Percentiles rank a stretch among this genome's conserved stretches.
Conservation (phyloP, 35 echinoderm and acorn worm species). For the Nesometra sesokonis region DNA sequence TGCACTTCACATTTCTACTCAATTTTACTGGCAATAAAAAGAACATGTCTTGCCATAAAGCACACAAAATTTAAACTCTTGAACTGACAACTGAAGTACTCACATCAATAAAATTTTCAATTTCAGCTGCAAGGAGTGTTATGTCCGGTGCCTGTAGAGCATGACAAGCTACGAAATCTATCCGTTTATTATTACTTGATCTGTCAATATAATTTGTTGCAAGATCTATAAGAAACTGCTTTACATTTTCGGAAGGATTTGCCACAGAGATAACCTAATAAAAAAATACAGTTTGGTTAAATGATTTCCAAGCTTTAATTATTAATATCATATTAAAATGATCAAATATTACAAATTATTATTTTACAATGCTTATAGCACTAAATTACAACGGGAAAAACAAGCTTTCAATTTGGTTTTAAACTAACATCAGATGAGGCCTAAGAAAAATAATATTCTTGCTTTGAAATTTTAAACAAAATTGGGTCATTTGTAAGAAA, state of each 20-base stretch:
- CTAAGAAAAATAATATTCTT: no score
- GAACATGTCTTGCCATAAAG: not conserved
- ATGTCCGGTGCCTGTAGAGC: conserved; percentile 58
- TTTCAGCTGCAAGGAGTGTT: conserved; percentile 10
- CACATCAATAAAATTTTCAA: conserved; percentile 47
- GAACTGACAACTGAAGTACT: not conserved
- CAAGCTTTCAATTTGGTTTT: no score
- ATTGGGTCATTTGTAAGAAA: no score
- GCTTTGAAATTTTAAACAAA: no score
- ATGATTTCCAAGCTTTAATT: not conserved
- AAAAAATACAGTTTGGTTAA: not conserved
- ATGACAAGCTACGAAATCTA: conserved; percentile 80
- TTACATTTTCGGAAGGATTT: conserved; percentile 34
- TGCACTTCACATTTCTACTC: not conserved
- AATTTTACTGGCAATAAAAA: not conserved
- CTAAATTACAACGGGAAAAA: no score
- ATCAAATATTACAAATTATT: no score
- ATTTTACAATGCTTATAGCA: no score
- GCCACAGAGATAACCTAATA: conserved; percentile 50
- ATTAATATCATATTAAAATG: no score
- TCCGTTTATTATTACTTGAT: conserved; percentile 8
- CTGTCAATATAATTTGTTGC: conserved; percentile 22
- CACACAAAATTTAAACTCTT: not conserved
- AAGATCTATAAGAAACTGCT: conserved; percentile 49
- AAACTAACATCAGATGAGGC: no score